Conservation (phyloP, 1,140 invertebrate genomes). For the Trachymyrmex septentrionalis region DNA sequence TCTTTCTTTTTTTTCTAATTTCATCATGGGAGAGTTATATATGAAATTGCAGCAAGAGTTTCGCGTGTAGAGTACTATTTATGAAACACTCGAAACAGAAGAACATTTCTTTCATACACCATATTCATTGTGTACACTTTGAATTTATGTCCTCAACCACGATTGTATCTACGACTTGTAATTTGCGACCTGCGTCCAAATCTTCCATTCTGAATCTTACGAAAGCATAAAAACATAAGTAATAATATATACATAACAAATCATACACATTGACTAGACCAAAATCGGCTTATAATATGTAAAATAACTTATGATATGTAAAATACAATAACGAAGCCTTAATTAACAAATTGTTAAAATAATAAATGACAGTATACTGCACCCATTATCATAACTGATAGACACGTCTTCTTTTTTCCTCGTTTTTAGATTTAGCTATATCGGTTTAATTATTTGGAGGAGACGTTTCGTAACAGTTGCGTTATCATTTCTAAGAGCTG, state of each 20-base stretch:
- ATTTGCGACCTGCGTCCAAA: slow-evolving; percentile 1
- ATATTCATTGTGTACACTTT: slow-evolving; percentile 14
- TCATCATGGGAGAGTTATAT: neutral
- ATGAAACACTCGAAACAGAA: neutral
- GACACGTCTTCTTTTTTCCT: slow-evolving; percentile 21
- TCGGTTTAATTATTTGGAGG: slow-evolving; percentile 56
- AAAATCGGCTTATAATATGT: neutral
- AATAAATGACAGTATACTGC: slow-evolving; percentile 15
- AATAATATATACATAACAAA: neutral
- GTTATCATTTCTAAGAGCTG: slow-evolving; percentile 53
- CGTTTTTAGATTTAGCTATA: slow-evolving; percentile 64
- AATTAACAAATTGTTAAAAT: slow-evolving; percentile 22
- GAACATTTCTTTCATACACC: neutral
- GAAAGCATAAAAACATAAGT: slow-evolving; percentile 5
- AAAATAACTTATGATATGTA: slow-evolving; percentile 19
- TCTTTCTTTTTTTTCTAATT: neutral
- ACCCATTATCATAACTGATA: slow-evolving; percentile 7
- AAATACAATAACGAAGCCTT: slow-evolving; percentile 6
- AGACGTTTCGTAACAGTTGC: slow-evolving; percentile 53
- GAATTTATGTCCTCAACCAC: neutral
- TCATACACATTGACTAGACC: slow-evolving; percentile 9
- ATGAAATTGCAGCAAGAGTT: neutral
- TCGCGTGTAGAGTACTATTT: neutral
- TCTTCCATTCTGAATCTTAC: slow-evolving; percentile 15
- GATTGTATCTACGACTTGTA: slow-evolving; percentile 12